Base-by-base conservation (phyloP, 2,797 vertebrate species). In the Betta splendens region DNA sequence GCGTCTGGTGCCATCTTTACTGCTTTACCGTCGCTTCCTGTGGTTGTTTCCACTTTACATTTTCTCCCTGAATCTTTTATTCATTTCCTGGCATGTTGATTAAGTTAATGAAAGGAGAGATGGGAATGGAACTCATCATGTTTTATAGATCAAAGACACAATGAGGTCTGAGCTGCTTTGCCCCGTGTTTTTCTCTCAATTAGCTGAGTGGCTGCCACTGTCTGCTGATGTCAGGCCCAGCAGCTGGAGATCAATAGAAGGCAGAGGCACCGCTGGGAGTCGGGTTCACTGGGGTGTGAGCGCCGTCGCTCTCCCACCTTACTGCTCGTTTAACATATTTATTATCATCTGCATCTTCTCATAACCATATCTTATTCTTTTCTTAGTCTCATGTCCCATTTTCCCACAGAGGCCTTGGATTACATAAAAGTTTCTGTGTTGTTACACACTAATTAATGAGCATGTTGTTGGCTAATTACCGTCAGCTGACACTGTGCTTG, bases 81-180 rank as follows among this genome's bases (percentile, higher is more conserved):
- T 78, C 37, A 75, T 75, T 47, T 51, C 69, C 54, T 53, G 72
- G 35, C 51, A 40, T 69, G 75, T 78, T 71, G 62, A 61, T 69
- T 67, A 67, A 72, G 49, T 62, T 81, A 85, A 82, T 82, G 79
- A 84, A 77, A 73, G 73, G 57, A 62, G 52, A 47, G 61, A 46
- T 15, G 35, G 50, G 63, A 69, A 52, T 56, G 65, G 58, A 69
- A 62, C 70, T 73, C 66, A 23, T 81, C 79, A 84, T 85, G 65
- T 84, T 83, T 86, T 81, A 85, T 86, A 72, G 81, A 88, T 86
- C 83, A 85, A 81, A 83, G 77, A 56, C 77, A 80, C 67, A 81
- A 74, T 75, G 69, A 80, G 79, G 63, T 59, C 69, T 77, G 47
- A 25, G 66, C 52, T 71, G 64, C 54, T 52, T 72, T 18, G 45